Conservation (phyloP, 2,113 vertebrate genomes). For the Chloropsis cyanopogon region DNA sequence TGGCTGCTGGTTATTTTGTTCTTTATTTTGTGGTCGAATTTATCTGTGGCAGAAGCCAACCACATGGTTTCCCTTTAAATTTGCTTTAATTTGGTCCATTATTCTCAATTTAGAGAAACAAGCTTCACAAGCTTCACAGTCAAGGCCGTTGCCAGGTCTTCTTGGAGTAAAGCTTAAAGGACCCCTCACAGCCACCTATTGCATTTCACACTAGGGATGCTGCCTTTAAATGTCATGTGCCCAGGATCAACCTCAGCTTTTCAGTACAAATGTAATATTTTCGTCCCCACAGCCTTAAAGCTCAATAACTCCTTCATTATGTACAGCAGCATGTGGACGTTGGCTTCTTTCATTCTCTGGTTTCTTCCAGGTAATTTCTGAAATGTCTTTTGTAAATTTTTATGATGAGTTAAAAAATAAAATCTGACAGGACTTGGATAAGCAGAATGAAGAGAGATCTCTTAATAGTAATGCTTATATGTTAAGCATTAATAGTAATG, state of each 20-base stretch:
- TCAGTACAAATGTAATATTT: background rate
- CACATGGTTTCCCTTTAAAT: background rate
- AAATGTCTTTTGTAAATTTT: background rate
- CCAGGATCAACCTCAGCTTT: background rate
- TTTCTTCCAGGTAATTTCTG: background rate
- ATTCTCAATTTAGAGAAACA: background rate
- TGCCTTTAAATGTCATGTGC: background rate
- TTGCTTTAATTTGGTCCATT: background rate
- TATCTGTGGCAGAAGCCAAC: background rate
- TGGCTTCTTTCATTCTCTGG: background rate
- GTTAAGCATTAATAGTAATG: background rate
- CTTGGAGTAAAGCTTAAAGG: background rate
- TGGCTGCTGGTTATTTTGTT: background rate
- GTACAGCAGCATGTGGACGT: fast-evolving
- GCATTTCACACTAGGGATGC: background rate
- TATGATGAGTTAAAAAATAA: background rate
- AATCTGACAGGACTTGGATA: background rate
- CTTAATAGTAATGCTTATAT: background rate
- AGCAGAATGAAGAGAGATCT: background rate
- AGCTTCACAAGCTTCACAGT: background rate
- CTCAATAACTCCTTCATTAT: background rate
- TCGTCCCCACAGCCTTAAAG: background rate
- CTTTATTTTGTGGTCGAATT: background rate
- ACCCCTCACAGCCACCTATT: background rate
- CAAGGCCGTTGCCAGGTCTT: background rate